Percentiles rank a stretch among this genome's conserved stretches.
Conservation (phyloP, 1,140 invertebrate species). For the Papilio helenus region DNA sequence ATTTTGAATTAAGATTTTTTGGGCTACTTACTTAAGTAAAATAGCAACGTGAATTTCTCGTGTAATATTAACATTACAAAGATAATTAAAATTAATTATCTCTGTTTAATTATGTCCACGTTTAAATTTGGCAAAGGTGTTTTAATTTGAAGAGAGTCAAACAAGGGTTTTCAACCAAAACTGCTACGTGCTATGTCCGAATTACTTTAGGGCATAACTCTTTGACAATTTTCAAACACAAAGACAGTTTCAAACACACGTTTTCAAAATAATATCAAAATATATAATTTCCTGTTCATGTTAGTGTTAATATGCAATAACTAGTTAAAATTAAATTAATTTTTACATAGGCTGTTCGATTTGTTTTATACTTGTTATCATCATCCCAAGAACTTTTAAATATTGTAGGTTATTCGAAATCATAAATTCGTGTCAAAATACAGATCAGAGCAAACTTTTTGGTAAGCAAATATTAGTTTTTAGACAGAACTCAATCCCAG, state of each 20-base stretch:
- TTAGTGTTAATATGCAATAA: too few species aligned
- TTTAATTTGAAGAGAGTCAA: not conserved
- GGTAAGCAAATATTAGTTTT: not conserved
- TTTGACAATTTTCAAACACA: not conserved
- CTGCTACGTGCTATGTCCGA: not conserved
- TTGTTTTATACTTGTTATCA: too few species aligned
- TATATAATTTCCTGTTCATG: too few species aligned
- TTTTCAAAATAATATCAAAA: not conserved
- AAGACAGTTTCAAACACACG: not conserved
- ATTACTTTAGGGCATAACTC: not conserved
- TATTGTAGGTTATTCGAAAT: too few species aligned
- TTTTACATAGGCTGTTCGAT: too few species aligned
- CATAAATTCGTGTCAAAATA: not conserved
- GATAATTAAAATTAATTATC: not conserved
- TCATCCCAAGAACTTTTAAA: too few species aligned
- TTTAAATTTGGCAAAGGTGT: not conserved
- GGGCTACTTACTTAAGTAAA: not conserved
- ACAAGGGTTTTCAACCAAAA: not conserved
- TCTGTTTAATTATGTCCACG: not conserved
- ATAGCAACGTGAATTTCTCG: not conserved
- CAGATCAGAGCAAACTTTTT: not conserved
- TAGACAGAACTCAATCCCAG: not conserved
- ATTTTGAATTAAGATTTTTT: not conserved
- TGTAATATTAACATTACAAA: not conserved
- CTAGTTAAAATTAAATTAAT: too few species aligned